Evolutionary conservation across 2,797 vertebrate genomes (phyloP).

Genomic region (Octomys mimax): DNA sequence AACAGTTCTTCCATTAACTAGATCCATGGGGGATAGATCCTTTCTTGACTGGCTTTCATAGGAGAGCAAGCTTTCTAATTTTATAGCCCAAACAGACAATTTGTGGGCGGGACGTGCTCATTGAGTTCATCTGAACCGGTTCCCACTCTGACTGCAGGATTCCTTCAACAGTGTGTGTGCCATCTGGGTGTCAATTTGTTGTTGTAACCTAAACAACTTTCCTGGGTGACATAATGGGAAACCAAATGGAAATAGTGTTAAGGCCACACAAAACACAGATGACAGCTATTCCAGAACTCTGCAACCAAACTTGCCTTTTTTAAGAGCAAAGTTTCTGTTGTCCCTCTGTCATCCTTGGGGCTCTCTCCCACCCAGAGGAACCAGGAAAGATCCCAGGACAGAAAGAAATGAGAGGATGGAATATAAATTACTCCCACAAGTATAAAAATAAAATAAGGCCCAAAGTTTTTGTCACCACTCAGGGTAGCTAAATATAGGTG

Average conservation of each 20-base stretch:
- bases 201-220: constrained; percentile 47
- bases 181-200: neutral
- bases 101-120: neutral
- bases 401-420: constrained; percentile 3
- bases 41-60: constrained; percentile 54
- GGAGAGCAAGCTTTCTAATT: constrained; percentile 70
- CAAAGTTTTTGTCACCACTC: neutral
- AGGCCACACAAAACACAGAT: constrained; percentile 2
- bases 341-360: neutral
- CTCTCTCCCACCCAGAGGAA: neutral
- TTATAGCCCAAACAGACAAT: constrained; percentile 59
- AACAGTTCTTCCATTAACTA: constrained; percentile 78
- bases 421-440: constrained; percentile 3
- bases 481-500: neutral
- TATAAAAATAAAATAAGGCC: neutral
- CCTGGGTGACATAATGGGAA: constrained; percentile 53
- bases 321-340: neutral
- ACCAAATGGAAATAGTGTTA: constrained; percentile 8
- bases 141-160: neutral
- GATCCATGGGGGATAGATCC: constrained; percentile 63
- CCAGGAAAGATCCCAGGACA: neutral
- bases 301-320: neutral
- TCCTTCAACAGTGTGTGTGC: neutral
- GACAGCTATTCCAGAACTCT: neutral
- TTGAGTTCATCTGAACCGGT: constrained; percentile 3